These are phyloP conservation scores for Ormia ochracea DNA, from an alignment of 2,888 invertebrate genomes.

Conservation along the genomic window DNA sequence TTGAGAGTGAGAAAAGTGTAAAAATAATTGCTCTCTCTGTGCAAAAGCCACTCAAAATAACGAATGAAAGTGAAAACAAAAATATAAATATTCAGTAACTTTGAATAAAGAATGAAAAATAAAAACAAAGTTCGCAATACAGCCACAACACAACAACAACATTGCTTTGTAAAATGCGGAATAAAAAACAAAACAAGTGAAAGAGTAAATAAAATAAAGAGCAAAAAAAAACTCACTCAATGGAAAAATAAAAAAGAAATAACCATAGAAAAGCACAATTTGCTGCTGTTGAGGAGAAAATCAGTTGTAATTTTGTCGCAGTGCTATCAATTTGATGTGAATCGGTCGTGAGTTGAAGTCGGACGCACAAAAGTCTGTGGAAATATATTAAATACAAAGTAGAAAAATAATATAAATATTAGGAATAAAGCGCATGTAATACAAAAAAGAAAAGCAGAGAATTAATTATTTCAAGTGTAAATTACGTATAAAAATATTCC, in stretches of 20 bases:
- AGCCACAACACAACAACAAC: not conserved
- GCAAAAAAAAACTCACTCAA: conserved; percentile 37
- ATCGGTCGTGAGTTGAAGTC: conserved; percentile 44
- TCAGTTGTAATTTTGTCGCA: conserved; percentile 67
- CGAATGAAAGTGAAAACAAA: conserved; percentile 57
- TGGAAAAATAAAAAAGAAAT: not conserved
- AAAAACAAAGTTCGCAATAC: conserved; percentile 54
- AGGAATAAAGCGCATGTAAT: conserved; percentile 26
- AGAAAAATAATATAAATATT: conserved; percentile 42
- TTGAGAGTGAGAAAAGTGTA: not conserved
- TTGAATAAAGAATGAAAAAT: conserved; percentile 47
- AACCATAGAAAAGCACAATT: not conserved
- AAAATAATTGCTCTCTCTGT: not conserved
- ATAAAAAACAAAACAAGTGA: conserved; percentile 1
- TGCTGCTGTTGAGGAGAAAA: conserved; percentile 31
- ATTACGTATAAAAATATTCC: conserved; percentile 2
- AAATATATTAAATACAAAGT: conserved; percentile 18
- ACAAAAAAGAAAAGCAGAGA: not conserved
- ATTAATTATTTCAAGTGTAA: not conserved
- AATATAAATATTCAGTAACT: conserved; percentile 30
- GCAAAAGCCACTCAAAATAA: conserved; percentile 20
- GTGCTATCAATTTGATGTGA: conserved; percentile 56
- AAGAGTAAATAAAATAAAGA: conserved; percentile 1
- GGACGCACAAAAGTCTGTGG: conserved; percentile 53
- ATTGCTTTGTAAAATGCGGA: not conserved